These are phyloP conservation scores for Nyctibius grandis DNA, from an alignment of 2,797 vertebrate species.

Conservation along the genomic window DNA sequence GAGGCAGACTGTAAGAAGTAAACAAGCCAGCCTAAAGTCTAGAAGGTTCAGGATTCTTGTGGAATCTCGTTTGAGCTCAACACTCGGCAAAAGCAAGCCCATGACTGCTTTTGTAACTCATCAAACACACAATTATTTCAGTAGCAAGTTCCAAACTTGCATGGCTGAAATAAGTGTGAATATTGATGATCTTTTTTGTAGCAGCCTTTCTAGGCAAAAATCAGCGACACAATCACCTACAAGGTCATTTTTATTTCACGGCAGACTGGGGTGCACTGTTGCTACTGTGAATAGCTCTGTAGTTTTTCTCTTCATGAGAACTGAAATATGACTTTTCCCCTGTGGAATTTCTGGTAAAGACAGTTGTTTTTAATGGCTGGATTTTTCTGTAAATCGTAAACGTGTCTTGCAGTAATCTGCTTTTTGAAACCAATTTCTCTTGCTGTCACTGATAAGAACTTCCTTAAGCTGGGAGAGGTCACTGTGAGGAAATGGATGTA, in stretches of 20 bases:
- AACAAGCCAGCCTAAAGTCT: neutral
- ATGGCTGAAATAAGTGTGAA: neutral
- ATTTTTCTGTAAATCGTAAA: neutral
- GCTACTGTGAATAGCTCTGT: slow-evolving; percentile 21
- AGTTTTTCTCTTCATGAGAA: slow-evolving; percentile 53
- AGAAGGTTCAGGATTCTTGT: neutral
- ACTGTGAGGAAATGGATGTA: neutral
- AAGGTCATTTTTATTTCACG: neutral
- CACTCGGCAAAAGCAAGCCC: neutral
- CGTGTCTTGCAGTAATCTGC: slow-evolving; percentile 43
- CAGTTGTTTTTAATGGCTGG: slow-evolving; percentile 36
- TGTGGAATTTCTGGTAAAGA: slow-evolving; percentile 47
- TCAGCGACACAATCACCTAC: neutral
- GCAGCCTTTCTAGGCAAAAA: neutral
- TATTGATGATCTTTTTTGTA: neutral
- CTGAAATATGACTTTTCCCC: slow-evolving; percentile 28
- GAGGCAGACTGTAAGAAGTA: neutral
- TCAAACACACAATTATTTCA: neutral
- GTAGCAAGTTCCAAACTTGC: neutral
- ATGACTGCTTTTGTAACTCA: neutral
- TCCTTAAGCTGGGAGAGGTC: neutral
- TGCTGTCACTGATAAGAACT: neutral
- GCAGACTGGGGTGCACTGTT: neutral
- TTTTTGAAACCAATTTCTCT: slow-evolving; percentile 2
- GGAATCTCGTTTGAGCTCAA: neutral